These are phyloP conservation scores for Clostera curtula DNA, from an alignment of 2,888 invertebrate species.

Conservation along the genomic window DNA sequence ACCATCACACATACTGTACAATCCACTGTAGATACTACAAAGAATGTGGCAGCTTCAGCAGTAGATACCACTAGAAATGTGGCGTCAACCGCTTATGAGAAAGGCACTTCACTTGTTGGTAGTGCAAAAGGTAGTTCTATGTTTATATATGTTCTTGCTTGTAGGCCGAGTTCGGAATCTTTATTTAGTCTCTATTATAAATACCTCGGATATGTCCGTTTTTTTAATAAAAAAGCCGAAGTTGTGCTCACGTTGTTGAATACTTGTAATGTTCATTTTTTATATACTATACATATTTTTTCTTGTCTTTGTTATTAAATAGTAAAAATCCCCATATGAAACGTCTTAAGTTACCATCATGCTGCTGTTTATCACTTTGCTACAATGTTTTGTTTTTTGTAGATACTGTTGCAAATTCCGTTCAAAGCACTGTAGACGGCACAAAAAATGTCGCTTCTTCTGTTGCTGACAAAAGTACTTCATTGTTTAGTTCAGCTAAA, in stretches of 20 bases:
- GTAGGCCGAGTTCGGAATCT: neutral
- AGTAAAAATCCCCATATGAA: no score
- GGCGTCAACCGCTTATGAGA: conserved; percentile 37
- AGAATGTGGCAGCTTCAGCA: conserved; percentile 25
- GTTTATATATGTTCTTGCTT: neutral
- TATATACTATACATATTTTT: no score
- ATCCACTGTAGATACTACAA: conserved; percentile 40
- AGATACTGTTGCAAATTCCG: conserved; percentile 17
- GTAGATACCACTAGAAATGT: conserved; percentile 43
- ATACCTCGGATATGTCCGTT: no score
- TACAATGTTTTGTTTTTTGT: conserved; percentile 7
- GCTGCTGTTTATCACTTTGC: conserved; percentile 3
- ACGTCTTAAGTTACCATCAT: no score
- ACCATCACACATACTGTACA: conserved; percentile 33
- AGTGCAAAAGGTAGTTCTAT: conserved; percentile 35
- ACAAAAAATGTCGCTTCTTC: conserved; percentile 1
- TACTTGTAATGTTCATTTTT: conserved; percentile 1
- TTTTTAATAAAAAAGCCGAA: no score
- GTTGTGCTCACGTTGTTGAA: no score
- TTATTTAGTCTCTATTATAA: neutral
- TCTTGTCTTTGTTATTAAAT: no score
- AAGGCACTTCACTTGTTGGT: conserved; percentile 34
- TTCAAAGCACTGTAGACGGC: conserved; percentile 1
- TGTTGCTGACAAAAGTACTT: conserved; percentile 1
- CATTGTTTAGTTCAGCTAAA: neutral